Evolutionary conservation across 2,888 invertebrate genomes (phyloP).

Genomic region (Belgica antarctica): DNA sequence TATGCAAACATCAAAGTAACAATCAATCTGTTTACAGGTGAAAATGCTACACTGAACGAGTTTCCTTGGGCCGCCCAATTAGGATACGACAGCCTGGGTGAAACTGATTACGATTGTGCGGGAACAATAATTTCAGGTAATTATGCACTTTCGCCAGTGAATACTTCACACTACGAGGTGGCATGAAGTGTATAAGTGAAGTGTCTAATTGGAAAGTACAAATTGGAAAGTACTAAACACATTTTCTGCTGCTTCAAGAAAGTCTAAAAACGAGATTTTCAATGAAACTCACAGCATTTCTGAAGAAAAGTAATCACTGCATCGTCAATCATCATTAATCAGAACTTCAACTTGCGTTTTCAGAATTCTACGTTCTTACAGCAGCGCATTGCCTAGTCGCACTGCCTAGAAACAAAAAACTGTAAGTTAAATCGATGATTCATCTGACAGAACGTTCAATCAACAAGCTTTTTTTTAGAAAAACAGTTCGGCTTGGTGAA

Average conservation of each 20-base stretch:
- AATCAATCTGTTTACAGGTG: too few species aligned
- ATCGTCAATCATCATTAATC: too few species aligned
- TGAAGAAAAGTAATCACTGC: too few species aligned
- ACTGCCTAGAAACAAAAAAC: background rate
- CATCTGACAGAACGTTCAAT: background rate
- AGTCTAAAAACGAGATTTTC: too few species aligned
- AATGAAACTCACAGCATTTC: too few species aligned
- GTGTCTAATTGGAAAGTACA: too few species aligned
- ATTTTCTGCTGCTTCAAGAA: too few species aligned
- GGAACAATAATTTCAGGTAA: conserved; percentile 35
- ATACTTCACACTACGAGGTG: too few species aligned
- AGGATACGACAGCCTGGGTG: background rate
- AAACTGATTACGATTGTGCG: background rate
- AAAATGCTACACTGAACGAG: background rate
- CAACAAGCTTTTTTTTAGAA: conserved; percentile 14
- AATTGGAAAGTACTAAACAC: too few species aligned
- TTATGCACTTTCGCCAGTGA: background rate
- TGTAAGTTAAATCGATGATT: conserved; percentile 16
- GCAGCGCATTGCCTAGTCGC: conserved; percentile 28
- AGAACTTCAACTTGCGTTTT: background rate
- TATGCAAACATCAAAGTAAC: too few species aligned
- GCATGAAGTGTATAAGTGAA: too few species aligned
- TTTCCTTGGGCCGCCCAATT: conserved; percentile 32
- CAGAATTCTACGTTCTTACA: conserved; percentile 10
- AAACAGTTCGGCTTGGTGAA: conserved; percentile 48